Base-by-base conservation (phyloP, 2,113 vertebrate genomes). In the Pelobates fuscus region DNA sequence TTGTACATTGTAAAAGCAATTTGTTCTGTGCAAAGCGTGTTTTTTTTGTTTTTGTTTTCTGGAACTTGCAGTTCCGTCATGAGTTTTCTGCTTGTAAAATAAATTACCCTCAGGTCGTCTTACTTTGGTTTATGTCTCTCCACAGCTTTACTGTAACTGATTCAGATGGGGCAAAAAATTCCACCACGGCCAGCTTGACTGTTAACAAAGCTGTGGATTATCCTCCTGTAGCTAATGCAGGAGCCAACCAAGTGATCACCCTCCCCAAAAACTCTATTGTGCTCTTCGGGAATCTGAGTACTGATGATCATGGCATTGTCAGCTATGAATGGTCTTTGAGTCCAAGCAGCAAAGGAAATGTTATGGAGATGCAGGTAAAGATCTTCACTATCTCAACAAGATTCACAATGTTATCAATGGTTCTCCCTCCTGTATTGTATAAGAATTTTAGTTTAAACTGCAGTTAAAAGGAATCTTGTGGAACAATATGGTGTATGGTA, bases 331-430 rank as follows among this genome's bases (percentile, higher is more conserved):
- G 97, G 97, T 96, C 95, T 2, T 93, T 99, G 68, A 98, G 93
- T 77, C 93, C 95, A 0, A 93, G 89, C 85, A 98, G 95, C 88
- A 98, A 98, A 79, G 96, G 94, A 80, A 99, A 99, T 62, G 97
- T 98, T 83, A 91, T 98, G 86, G 97, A 98, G 84, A 98, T 98
- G 97, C 97, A 99, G 94, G 97, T 98, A 83, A 84, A 90, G 80
- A 21, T n/a, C 17, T 14, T 27, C 32, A 37, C n/a, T n/a, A n/a
- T n/a, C n/a, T n/a, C n/a, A n/a, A n/a, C n/a, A n/a, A n/a, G n/a
- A n/a, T n/a, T n/a, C n/a, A n/a, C n/a, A n/a, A n/a, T n/a, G n/a
- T n/a, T n/a, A n/a, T n/a, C n/a, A n/a, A n/a, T n/a, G n/a, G n/a
- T n/a, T n/a, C n/a, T n/a, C n/a, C n/a, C n/a, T n/a, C n/a, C n/a